Percentiles rank a stretch among this genome's conserved stretches.
Conservation (phyloP, 2,113 vertebrate species). For the Leucopternis melanops region DNA sequence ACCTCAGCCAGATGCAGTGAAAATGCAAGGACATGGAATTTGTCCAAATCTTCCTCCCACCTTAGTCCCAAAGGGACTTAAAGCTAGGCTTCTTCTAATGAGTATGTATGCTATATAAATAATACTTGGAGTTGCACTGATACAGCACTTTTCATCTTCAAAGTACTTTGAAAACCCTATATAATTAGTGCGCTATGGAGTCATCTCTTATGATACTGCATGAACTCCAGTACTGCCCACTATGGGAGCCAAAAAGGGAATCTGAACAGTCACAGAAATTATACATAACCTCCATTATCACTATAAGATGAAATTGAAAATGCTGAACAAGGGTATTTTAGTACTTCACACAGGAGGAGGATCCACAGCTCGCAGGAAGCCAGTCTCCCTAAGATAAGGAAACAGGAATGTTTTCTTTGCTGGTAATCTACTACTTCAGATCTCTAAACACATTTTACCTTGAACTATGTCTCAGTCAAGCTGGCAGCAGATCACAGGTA, state of each 20-base stretch:
- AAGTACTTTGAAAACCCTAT: neutral
- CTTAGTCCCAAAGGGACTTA: neutral
- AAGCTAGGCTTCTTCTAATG: neutral
- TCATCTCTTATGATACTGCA: neutral
- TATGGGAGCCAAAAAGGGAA: neutral
- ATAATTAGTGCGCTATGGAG: constrained; percentile 3
- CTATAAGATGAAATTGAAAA: neutral
- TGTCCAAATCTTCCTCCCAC: constrained; percentile 22
- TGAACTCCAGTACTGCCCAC: neutral
- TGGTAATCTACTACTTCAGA: constrained; percentile 20
- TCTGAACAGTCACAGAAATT: neutral
- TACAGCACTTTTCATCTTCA: constrained; percentile 49
- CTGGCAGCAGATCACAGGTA: constrained; percentile 56
- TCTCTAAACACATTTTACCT: constrained; percentile 44
- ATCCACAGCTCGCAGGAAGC: constrained; percentile 19
- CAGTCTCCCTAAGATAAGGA: constrained; percentile 20
- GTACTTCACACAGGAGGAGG: neutral
- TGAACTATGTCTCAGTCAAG: constrained; percentile 13
- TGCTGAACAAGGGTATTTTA: constrained; percentile 13
- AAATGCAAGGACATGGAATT: neutral
- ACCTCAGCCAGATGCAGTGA: constrained; percentile 19
- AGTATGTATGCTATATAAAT: neutral
- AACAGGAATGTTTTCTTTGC: constrained; percentile 41
- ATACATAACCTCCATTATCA: neutral
- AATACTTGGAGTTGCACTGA: neutral